Evolutionary conservation across 2,797 vertebrate species (phyloP).

Genomic region (Parauchenoglanis punctatus): DNA sequence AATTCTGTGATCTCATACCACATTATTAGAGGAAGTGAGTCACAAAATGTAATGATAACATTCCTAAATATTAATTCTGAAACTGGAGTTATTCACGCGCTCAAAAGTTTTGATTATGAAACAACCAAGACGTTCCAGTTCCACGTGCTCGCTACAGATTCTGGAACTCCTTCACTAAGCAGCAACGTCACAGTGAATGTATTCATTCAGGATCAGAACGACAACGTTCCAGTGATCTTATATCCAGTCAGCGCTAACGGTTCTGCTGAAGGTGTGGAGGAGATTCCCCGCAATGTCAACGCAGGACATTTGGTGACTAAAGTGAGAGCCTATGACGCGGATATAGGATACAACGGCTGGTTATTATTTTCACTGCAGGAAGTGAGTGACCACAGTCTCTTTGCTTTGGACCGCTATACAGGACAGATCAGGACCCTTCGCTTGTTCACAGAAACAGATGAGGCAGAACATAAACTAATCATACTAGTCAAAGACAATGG

Average conservation of each 20-base stretch:
- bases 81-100: slow-evolving; percentile 74
- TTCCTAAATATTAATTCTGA: slow-evolving; percentile 46
- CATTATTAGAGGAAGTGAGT: slow-evolving; percentile 27
- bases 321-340: too few relatives aligned
- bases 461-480: too few relatives aligned
- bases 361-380: slow-evolving; percentile 13
- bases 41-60: not conserved
- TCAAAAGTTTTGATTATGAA: slow-evolving; percentile 77
- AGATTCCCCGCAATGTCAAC: too few relatives aligned
- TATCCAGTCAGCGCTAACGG: not conserved
- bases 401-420: not conserved
- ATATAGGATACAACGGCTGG: too few relatives aligned
- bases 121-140: slow-evolving; percentile 61
- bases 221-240: slow-evolving; percentile 45
- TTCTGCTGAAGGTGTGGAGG: too few relatives aligned
- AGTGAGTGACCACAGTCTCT: slow-evolving; percentile 41
- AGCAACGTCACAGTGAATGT: slow-evolving; percentile 37
- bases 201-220: slow-evolving; percentile 44
- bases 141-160: slow-evolving; percentile 14
- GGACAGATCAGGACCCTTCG: too few relatives aligned
- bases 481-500: slow-evolving; percentile 47
- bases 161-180: slow-evolving; percentile 28
- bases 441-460: too few relatives aligned
- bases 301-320: too few relatives aligned
- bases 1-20: slow-evolving; percentile 53